phyloP scores from a whole-genome alignment of 1,140 invertebrate genomes.

The Hesperophylax magnus region DNA sequence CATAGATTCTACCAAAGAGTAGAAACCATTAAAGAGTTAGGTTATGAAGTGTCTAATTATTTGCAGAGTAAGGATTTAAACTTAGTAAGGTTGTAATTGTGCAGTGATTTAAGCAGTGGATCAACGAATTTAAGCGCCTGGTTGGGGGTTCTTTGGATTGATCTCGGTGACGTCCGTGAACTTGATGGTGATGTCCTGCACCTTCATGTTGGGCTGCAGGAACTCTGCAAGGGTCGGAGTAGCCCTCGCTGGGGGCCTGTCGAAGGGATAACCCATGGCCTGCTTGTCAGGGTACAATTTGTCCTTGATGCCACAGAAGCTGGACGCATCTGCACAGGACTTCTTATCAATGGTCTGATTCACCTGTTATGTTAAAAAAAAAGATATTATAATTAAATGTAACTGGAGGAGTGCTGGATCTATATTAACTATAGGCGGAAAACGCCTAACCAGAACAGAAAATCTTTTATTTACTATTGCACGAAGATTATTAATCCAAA shows the following conservation, averaged over 20 bases:
- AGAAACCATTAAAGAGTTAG: too few relatives aligned
- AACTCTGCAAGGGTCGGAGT: conserved; percentile 72
- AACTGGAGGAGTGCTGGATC: too few relatives aligned
- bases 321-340: conserved; percentile 73
- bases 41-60: too few relatives aligned
- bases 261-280: conserved; percentile 80
- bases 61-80: too few relatives aligned
- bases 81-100: too few relatives aligned
- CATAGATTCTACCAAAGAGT: too few relatives aligned
- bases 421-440: too few relatives aligned
- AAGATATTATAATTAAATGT: too few relatives aligned
- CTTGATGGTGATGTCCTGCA: conserved; percentile 70
- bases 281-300: conserved; percentile 75
- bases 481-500: too few relatives aligned
- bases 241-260: conserved; percentile 70
- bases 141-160: conserved; percentile 63
- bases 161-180: conserved; percentile 66
- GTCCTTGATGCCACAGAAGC: conserved; percentile 78
- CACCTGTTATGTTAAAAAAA: conserved; percentile 62
- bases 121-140: background rate
- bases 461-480: too few relatives aligned
- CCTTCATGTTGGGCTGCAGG: conserved; percentile 74
- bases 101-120: too few relatives aligned
- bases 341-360: conserved; percentile 70
- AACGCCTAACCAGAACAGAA: too few relatives aligned